Evolutionary conservation across 2,113 vertebrate genomes (phyloP).

Genomic region (Meles meles): DNA sequence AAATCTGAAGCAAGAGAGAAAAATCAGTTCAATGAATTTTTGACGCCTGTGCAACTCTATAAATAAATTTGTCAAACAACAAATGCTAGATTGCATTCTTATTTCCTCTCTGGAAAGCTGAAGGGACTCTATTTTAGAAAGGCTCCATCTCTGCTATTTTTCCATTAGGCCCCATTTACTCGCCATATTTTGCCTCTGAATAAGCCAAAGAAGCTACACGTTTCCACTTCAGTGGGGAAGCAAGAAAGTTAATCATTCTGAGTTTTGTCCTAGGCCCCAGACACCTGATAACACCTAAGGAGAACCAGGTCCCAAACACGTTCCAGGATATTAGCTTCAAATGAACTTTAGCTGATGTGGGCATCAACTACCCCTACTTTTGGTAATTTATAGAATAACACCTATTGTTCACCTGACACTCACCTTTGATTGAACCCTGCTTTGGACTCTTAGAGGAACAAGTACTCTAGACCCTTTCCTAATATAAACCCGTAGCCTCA

Average conservation of each 20-base stretch:
- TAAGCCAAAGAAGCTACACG: not conserved
- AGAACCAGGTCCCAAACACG: not conserved
- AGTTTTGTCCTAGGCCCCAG: not conserved
- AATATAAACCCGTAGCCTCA: not conserved
- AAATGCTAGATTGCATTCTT: not conserved
- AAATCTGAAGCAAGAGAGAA: constrained; percentile 8
- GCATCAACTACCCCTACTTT: not conserved
- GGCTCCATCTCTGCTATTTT: not conserved
- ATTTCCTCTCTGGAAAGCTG: not conserved
- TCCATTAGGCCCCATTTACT: not conserved
- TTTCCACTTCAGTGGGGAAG: not conserved
- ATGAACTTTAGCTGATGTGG: not conserved
- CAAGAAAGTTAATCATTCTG: not conserved
- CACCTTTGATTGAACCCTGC: not conserved
- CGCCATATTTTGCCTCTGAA: not conserved
- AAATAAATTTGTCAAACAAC: not conserved
- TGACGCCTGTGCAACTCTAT: not conserved
- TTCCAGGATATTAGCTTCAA: not conserved
- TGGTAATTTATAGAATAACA: not conserved
- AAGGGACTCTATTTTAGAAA: not conserved
- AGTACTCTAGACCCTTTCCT: not conserved
- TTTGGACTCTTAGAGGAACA: not conserved
- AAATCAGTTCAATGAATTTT: not conserved
- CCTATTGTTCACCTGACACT: not conserved
- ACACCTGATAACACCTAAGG: not conserved